These are phyloP conservation scores for Crypturellus undulatus DNA, from an alignment of 2,113 vertebrate species.

Conservation along the genomic window DNA sequence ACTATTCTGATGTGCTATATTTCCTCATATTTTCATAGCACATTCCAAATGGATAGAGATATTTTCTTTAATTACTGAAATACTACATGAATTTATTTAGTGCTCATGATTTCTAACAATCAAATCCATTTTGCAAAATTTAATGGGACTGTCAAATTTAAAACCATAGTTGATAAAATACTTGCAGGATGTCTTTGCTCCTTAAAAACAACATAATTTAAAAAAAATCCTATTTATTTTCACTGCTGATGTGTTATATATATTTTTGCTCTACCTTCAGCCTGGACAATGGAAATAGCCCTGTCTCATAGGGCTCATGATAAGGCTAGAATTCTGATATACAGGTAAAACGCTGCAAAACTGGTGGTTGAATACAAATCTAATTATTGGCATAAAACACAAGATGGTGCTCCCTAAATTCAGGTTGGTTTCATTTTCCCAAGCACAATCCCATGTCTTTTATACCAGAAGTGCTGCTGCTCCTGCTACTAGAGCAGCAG, in stretches of 20 bases:
- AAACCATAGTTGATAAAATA: not conserved
- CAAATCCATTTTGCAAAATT: not conserved
- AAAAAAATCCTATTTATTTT: not conserved
- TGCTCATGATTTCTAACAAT: not conserved
- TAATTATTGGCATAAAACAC: not conserved
- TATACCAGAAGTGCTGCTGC: rapidly evolving
- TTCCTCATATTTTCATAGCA: conserved; percentile 21
- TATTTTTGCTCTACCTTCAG: not conserved
- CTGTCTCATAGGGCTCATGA: not conserved
- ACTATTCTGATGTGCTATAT: conserved; percentile 46
- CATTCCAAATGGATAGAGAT: not conserved
- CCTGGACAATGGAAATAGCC: not conserved
- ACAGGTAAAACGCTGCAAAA: not conserved
- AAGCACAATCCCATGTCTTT: not conserved
- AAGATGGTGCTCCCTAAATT: not conserved
- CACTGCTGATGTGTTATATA: rapidly evolving
- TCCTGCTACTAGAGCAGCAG: not conserved
- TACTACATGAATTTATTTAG: not conserved
- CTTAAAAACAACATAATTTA: not conserved
- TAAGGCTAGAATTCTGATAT: not conserved
- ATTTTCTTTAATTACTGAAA: not conserved
- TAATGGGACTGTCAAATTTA: not conserved
- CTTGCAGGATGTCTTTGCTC: not conserved
- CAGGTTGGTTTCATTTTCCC: rapidly evolving
- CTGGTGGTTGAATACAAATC: not conserved